A percentile compares a stretch with the other conserved stretches of the same genome.
Evolutionary conservation across 2,888 invertebrate genomes (phyloP).

Genomic region (Antheraea yamamai): DNA sequence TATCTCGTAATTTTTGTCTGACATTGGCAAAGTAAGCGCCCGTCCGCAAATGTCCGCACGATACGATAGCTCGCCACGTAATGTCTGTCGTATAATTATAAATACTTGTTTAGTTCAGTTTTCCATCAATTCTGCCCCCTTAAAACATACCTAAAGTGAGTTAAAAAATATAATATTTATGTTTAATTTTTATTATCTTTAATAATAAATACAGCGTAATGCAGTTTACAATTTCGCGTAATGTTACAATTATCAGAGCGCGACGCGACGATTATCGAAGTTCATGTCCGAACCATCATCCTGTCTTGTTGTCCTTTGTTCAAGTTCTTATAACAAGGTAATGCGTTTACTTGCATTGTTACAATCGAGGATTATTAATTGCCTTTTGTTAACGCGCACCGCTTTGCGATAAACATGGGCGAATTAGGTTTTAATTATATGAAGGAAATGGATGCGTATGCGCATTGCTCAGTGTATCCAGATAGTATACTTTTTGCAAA

Average conservation of each 20-base stretch:
- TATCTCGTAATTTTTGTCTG: too few species aligned
- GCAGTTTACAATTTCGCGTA: neutral
- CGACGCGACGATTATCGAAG: neutral
- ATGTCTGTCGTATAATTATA: too few species aligned
- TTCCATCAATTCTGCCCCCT: too few species aligned
- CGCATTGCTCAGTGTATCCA: constrained; percentile 49
- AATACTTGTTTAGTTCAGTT: too few species aligned
- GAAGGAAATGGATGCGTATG: constrained; percentile 55
- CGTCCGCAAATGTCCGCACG: too few species aligned
- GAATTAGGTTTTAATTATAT: constrained; percentile 76
- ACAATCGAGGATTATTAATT: constrained; percentile 70
- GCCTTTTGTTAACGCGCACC: constrained; percentile 65
- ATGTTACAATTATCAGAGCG: neutral
- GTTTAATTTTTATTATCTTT: neutral
- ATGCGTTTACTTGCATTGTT: constrained; percentile 41
- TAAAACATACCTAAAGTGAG: too few species aligned
- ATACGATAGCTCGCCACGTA: too few species aligned
- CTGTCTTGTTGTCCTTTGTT: constrained; percentile 40
- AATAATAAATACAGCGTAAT: neutral
- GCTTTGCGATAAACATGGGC: constrained; percentile 37
- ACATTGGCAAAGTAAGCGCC: too few species aligned
- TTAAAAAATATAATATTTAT: too few species aligned
- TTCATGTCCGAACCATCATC: neutral
- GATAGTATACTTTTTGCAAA: constrained; percentile 30
- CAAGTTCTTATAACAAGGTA: constrained; percentile 24